Conservation (phyloP, 64 coral and sea anemone genomes). For the Stichodactyla helianthus region DNA sequence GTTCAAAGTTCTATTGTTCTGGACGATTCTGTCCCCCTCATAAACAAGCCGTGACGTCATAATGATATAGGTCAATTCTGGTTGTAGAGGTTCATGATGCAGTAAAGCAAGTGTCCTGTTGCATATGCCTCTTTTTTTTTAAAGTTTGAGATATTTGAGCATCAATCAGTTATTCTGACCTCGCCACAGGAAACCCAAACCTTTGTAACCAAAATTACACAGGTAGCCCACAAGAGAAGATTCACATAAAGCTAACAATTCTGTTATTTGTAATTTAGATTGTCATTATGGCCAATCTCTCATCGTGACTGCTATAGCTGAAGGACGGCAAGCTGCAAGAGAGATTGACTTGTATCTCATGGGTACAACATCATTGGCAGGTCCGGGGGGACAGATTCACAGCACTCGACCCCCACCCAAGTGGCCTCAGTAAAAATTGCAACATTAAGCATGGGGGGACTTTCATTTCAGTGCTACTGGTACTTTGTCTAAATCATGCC, state of each 20-base stretch:
- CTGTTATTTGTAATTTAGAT: constrained; percentile 39
- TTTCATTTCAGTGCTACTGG: no score
- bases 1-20: no score
- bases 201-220: not conserved
- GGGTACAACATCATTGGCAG: constrained; percentile 88
- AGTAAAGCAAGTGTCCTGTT: no score
- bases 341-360: constrained; percentile 91
- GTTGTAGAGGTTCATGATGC: no score
- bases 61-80: no score
- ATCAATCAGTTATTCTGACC: not conserved
- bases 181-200: not conserved
- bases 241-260: not conserved
- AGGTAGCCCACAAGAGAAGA: not conserved
- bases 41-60: no score
- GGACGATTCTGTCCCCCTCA: no score
- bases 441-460: not conserved
- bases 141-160: no score
- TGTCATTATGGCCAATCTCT: constrained; percentile 87
- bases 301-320: constrained; percentile 85
- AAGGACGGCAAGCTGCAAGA: constrained; percentile 87
- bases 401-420: constrained; percentile 49
- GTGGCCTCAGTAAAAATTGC: not conserved
- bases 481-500: no score
- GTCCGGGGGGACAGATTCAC: constrained; percentile 84
- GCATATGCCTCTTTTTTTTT: no score